A percentile compares a stretch with the other conserved stretches of the same genome.
Evolutionary conservation across 2,113 vertebrate genomes (phyloP).

Genomic region (Oryzias celebensis): DNA sequence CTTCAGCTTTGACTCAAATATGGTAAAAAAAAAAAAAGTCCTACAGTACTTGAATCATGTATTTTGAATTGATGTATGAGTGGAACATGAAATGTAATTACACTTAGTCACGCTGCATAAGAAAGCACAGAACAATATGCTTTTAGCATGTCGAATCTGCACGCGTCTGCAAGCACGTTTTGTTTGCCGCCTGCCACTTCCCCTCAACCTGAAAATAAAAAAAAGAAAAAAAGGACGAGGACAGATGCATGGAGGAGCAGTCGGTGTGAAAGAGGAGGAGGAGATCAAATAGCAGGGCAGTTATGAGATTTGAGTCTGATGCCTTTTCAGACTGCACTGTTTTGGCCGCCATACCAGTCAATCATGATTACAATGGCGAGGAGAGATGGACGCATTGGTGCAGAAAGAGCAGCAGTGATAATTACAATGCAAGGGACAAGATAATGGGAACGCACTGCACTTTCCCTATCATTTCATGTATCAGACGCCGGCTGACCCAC

Average conservation of each 20-base stretch:
- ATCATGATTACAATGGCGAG: slow-evolving; percentile 86
- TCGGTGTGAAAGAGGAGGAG: slow-evolving; percentile 72
- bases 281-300: slow-evolving; percentile 79
- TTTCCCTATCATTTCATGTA: slow-evolving; percentile 83
- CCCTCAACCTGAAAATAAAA: slow-evolving; percentile 35
- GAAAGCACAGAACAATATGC: slow-evolving; percentile 36
- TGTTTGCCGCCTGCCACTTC: slow-evolving; percentile 55
- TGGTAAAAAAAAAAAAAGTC: too few relatives aligned
- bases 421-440: slow-evolving; percentile 86
- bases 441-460: slow-evolving; percentile 84
- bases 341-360: slow-evolving; percentile 85
- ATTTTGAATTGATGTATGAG: slow-evolving; percentile 30
- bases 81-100: slow-evolving; percentile 58
- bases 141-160: slow-evolving; percentile 39
- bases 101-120: slow-evolving; percentile 38
- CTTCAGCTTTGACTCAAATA: background rate
- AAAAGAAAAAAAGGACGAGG: slow-evolving; percentile 16
- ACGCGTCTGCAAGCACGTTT: slow-evolving; percentile 51
- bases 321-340: slow-evolving; percentile 81
- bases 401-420: slow-evolving; percentile 85
- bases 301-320: slow-evolving; percentile 84
- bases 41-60: too few relatives aligned
- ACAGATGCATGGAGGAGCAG: slow-evolving; percentile 55
- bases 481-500: slow-evolving; percentile 75
- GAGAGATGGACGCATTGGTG: slow-evolving; percentile 83